phyloP scores from a whole-genome alignment of 53 echinoderm and acorn worm genomes.

The Glandiceps talaboti region DNA sequence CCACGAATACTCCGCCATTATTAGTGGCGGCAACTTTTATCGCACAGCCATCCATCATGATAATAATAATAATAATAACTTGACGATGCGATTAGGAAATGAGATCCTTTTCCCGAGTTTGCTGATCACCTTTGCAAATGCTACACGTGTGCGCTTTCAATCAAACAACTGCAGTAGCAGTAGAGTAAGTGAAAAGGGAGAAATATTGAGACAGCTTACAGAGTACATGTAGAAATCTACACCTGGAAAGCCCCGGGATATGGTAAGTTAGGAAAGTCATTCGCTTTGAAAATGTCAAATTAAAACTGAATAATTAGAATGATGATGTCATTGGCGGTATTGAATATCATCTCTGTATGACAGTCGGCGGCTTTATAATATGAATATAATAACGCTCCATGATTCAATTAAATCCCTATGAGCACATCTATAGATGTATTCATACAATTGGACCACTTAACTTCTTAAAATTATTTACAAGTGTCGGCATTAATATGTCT shows the following conservation, averaged over 20 bases:
- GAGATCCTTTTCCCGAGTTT: not conserved
- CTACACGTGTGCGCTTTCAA: too few relatives aligned
- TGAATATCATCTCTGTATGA: not conserved
- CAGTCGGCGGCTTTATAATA: not conserved
- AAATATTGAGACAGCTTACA: too few relatives aligned
- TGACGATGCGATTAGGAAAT: too few relatives aligned
- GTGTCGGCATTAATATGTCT: too few relatives aligned
- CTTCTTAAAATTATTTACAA: not conserved
- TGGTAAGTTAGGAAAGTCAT: not conserved
- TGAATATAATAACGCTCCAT: not conserved
- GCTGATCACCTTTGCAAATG: not conserved
- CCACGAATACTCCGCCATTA: not conserved
- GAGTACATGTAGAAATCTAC: too few relatives aligned
- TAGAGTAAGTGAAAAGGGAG: too few relatives aligned
- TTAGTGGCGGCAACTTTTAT: not conserved
- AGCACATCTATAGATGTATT: not conserved
- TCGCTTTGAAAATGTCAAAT: not conserved
- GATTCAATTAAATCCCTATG: not conserved
- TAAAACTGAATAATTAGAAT: not conserved
- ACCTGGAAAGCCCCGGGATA: too few relatives aligned
- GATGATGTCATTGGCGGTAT: not conserved
- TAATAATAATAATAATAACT: too few relatives aligned
- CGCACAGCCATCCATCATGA: not conserved
- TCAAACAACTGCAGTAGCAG: too few relatives aligned
- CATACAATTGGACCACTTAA: not conserved